These are phyloP conservation scores for Drosophila asahinai DNA, from an alignment of 1,140 invertebrate species.

Conservation along the genomic window DNA sequence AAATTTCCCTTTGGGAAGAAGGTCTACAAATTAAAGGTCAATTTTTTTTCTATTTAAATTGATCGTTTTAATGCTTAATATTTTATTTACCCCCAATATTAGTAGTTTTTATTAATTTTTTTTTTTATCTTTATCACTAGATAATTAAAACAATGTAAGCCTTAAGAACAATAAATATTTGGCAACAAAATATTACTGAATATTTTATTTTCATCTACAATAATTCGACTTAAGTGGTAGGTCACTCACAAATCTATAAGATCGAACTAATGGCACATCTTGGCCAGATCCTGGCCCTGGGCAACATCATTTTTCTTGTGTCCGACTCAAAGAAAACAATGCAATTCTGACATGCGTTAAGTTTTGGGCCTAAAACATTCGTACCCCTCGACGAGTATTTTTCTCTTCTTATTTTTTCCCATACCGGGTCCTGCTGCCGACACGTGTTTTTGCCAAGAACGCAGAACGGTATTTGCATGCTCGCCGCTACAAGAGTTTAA, in stretches of 20 bases:
- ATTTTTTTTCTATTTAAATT: too few species aligned
- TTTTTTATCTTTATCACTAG: too few species aligned
- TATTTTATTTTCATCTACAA: too few species aligned
- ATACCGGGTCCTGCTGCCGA: background rate
- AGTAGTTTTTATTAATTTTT: too few species aligned
- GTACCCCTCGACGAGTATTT: conserved; percentile 6
- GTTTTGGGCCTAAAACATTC: conserved; percentile 29
- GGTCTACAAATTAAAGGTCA: too few species aligned
- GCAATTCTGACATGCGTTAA: conserved; percentile 70
- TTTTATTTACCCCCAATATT: too few species aligned
- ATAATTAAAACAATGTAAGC: too few species aligned
- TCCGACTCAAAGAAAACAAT: conserved; percentile 51
- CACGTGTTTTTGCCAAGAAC: conserved; percentile 33
- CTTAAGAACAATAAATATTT: background rate
- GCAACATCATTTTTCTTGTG: conserved; percentile 76
- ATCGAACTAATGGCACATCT: background rate
- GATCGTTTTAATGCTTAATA: too few species aligned
- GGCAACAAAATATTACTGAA: background rate
- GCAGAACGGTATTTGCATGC: conserved; percentile 65
- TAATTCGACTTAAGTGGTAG: background rate
- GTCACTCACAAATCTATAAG: background rate
- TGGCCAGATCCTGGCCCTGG: conserved; percentile 27
- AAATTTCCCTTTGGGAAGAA: too few species aligned
- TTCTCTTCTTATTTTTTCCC: conserved; percentile 7
- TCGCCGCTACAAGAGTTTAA: conserved; percentile 72